Conservation (phyloP, 2,113 vertebrate genomes). For the Mobula hypostoma region DNA sequence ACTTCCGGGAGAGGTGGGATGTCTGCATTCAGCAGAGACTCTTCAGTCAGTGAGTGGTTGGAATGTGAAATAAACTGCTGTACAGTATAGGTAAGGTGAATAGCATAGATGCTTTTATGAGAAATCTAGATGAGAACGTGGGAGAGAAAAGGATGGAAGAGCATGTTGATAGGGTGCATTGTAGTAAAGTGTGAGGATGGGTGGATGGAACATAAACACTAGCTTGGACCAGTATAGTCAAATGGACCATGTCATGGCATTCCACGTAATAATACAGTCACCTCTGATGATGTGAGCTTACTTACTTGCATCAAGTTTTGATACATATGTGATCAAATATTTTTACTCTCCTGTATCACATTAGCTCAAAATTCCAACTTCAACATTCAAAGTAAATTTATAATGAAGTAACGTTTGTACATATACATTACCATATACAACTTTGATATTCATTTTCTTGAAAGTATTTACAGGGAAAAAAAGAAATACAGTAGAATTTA, state of each 20-base stretch:
- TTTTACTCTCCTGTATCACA: neutral
- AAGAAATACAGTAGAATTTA: too few species aligned
- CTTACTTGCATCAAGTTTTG: neutral
- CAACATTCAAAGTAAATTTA: too few species aligned
- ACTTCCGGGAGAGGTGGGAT: too few species aligned
- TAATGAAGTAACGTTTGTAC: too few species aligned
- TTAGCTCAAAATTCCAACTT: neutral
- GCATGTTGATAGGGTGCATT: neutral
- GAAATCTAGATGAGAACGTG: neutral
- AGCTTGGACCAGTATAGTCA: too few species aligned
- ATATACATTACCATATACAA: too few species aligned
- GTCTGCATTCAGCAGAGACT: neutral
- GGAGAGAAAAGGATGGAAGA: neutral
- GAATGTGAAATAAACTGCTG: neutral
- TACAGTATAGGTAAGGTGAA: neutral
- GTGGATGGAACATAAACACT: neutral
- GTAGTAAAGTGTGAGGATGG: too few species aligned
- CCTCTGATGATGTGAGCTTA: neutral
- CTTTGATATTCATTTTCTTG: too few species aligned
- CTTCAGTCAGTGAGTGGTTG: neutral
- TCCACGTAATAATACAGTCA: neutral
- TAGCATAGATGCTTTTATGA: neutral
- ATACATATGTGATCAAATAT: neutral
- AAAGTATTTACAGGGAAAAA: too few species aligned
- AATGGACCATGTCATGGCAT: neutral